These are phyloP conservation scores for Gallinago stenura DNA, from an alignment of 2,797 vertebrate species.

Conservation along the genomic window DNA sequence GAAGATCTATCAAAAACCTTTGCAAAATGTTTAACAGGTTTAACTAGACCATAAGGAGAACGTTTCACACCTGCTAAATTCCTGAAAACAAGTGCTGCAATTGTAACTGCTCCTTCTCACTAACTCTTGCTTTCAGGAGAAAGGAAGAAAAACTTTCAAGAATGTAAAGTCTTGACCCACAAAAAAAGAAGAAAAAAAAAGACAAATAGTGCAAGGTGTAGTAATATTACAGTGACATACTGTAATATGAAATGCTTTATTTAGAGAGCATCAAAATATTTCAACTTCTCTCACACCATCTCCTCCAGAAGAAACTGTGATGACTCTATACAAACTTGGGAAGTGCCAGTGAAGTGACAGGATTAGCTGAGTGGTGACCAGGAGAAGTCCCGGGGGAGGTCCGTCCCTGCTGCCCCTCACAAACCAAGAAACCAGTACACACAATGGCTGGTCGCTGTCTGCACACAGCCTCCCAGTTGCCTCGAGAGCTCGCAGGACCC, in stretches of 20 bases:
- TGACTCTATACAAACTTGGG: not conserved
- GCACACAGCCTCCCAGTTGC: not conserved
- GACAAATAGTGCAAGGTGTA: not conserved
- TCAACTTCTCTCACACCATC: not conserved
- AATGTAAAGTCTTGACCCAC: not conserved
- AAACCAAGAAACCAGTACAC: fast-evolving
- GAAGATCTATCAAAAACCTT: not conserved
- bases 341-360: not conserved
- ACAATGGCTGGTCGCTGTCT: fast-evolving
- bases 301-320: not conserved
- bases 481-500: not conserved
- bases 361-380: not conserved
- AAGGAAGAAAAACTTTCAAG: not conserved
- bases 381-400: not conserved
- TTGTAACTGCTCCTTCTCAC: not conserved
- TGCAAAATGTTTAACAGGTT: not conserved
- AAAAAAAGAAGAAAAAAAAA: not conserved
- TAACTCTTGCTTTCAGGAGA: not conserved
- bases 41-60: not conserved
- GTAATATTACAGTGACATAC: not conserved
- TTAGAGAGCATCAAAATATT: not conserved
- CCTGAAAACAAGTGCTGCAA: not conserved
- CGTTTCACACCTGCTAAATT: not conserved
- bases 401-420: not conserved
- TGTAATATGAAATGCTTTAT: not conserved